Conservation (phyloP, 2,888 invertebrate species). For the Phyllotreta striolata region DNA sequence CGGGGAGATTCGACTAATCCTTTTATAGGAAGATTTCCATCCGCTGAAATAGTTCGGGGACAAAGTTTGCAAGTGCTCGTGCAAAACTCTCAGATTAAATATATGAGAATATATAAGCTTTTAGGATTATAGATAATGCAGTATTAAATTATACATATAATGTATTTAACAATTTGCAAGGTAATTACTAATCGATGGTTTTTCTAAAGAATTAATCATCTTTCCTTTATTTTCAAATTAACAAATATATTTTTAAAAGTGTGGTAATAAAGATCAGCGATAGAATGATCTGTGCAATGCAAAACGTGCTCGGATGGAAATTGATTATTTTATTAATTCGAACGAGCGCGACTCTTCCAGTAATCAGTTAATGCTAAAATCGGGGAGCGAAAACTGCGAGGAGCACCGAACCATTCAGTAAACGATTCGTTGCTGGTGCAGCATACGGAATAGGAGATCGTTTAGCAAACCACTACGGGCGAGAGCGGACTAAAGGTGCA, state of each 20-base stretch:
- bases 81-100: not conserved
- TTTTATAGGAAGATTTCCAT: constrained; percentile 32
- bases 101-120: too few species aligned
- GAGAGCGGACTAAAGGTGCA: constrained; percentile 25
- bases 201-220: too few species aligned
- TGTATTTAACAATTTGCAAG: too few species aligned
- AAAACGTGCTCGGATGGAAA: too few species aligned
- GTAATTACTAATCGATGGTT: too few species aligned
- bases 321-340: constrained; percentile 2
- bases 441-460: constrained; percentile 53
- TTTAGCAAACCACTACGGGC: constrained; percentile 50
- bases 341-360: constrained; percentile 1
- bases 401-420: constrained; percentile 34
- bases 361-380: not conserved
- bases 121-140: too few species aligned
- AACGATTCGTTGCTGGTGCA: constrained; percentile 48
- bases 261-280: too few species aligned
- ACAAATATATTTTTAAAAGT: too few species aligned
- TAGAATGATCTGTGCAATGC: too few species aligned
- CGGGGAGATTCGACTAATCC: constrained; percentile 31
- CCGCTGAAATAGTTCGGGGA: constrained; percentile 2
- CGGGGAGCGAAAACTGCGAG: constrained; percentile 11
- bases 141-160: too few species aligned
- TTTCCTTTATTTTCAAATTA: too few species aligned
- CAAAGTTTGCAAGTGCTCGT: constrained; percentile 2